These are phyloP conservation scores for Theretra japonica DNA, from an alignment of 2,888 invertebrate genomes.

Conservation along the genomic window DNA sequence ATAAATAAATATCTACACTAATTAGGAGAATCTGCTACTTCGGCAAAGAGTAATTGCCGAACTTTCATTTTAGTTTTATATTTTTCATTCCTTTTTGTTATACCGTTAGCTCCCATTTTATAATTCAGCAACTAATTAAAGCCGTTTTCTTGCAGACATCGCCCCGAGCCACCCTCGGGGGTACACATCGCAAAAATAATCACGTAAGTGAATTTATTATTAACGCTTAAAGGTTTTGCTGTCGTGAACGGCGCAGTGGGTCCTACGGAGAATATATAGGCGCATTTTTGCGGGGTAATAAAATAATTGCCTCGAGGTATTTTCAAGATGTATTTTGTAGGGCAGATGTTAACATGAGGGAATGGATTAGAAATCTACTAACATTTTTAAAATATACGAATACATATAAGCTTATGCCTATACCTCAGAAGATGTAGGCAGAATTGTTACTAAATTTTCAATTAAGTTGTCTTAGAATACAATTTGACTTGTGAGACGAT, in stretches of 20 bases:
- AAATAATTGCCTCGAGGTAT: constrained; percentile 14
- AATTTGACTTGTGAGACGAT: too few species aligned
- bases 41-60: too few species aligned
- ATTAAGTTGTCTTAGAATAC: too few species aligned
- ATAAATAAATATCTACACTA: too few species aligned
- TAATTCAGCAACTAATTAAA: constrained; percentile 16
- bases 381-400: too few species aligned
- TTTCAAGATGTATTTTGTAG: neutral
- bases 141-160: constrained; percentile 20
- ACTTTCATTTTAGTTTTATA: too few species aligned
- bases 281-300: neutral
- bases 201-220: constrained; percentile 30
- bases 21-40: too few species aligned
- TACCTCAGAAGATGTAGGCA: too few species aligned
- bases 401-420: too few species aligned
- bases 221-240: constrained; percentile 4
- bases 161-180: constrained; percentile 14
- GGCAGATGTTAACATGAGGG: neutral
- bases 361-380: too few species aligned
- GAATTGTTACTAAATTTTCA: too few species aligned
- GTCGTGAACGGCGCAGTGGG: neutral
- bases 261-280: constrained; percentile 1
- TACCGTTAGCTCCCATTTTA: neutral
- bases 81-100: neutral
- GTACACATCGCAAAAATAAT: constrained; percentile 28